These are phyloP conservation scores for Zosterops borbonicus DNA, from an alignment of 2,113 vertebrate species.

Conservation along the genomic window DNA sequence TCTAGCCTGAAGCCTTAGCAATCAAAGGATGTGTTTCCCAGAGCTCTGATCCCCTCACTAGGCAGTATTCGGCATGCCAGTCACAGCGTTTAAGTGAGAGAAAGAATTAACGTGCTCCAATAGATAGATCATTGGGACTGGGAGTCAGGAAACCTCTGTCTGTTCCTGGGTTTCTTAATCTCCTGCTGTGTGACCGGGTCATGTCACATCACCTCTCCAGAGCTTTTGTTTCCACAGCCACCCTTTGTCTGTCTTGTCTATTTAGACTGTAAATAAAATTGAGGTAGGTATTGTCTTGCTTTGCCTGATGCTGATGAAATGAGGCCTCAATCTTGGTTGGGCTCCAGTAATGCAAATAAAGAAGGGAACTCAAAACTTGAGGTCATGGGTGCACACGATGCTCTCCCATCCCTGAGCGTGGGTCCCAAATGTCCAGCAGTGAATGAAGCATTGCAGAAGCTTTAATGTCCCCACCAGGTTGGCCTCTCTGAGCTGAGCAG, in stretches of 20 bases:
- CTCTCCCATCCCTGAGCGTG: neutral
- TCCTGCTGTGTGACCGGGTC: slow-evolving; percentile 63
- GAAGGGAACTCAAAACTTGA: neutral
- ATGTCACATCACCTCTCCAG: slow-evolving; percentile 51
- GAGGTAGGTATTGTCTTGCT: slow-evolving; percentile 44
- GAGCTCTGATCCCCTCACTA: neutral
- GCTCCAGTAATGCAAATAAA: slow-evolving; percentile 46
- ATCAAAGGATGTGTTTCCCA: neutral
- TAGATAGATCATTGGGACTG: neutral
- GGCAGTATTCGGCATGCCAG: neutral
- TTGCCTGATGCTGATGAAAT: neutral
- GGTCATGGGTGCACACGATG: neutral
- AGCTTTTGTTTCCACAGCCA: slow-evolving; percentile 60
- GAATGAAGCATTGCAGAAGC: rapidly evolving
- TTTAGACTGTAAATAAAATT: slow-evolving; percentile 67
- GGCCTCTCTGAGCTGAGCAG: neutral
- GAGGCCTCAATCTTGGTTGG: neutral
- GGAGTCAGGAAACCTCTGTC: slow-evolving; percentile 36
- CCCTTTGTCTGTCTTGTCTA: slow-evolving; percentile 57
- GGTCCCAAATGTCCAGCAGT: neutral
- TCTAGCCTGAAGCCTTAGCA: neutral
- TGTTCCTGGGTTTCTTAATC: slow-evolving; percentile 24
- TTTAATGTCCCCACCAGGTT: neutral
- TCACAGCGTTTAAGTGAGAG: neutral
- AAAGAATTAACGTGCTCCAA: neutral